Evolutionary conservation across 2,797 vertebrate genomes (phyloP), one percentile per base, ranked within the genome.

Genomic region (Rhodeus uyekii): DNA sequence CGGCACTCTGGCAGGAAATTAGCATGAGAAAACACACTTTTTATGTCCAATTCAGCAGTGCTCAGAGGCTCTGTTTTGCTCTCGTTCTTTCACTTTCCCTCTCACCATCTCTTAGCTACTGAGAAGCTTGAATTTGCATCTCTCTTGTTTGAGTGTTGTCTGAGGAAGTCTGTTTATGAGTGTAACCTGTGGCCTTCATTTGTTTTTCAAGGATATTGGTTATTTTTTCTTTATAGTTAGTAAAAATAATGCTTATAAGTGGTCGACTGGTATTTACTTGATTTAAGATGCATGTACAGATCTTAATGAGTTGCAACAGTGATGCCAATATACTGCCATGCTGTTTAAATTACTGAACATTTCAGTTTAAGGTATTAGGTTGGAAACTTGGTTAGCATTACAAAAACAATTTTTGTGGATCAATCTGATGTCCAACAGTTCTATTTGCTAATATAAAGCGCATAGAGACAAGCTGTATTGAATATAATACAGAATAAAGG

Each of bases 1-100:
- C 44, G 71, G 78, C 48, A 36, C 81, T 76, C 50, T 55, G 78
- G 71, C 83, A 63, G 60, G 76, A 69, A 81, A 88, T 88, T 88
- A 82, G 84, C 87, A 88, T 88, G 75, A 88, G 75, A 88, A 88
- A 86, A 84, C 77, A 74, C 67, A 60, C 46, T 53, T 69, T 85
- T 83, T 77, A 72, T 85, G 77, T 74, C 65, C 60, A 55, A 82
- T 75, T 82, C 78, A 77, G 76, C 76, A 38, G 24, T 34, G 48
- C 79, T 87, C 60, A 39, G 84, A 82, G 84, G 75, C 80, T 76
- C 82, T 68, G 63, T 50, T 65, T 80, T 64, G 14, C 39, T 69
- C 71, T 55, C 74, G 65, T 60, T 48, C 63, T 72, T 60, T 82
- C 18, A 80, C 42, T 82, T n/a, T 82, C 61, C 12, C 32, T 80